Base-by-base conservation (phyloP, 2,888 invertebrate genomes). In the Choreutis nemorana region DNA sequence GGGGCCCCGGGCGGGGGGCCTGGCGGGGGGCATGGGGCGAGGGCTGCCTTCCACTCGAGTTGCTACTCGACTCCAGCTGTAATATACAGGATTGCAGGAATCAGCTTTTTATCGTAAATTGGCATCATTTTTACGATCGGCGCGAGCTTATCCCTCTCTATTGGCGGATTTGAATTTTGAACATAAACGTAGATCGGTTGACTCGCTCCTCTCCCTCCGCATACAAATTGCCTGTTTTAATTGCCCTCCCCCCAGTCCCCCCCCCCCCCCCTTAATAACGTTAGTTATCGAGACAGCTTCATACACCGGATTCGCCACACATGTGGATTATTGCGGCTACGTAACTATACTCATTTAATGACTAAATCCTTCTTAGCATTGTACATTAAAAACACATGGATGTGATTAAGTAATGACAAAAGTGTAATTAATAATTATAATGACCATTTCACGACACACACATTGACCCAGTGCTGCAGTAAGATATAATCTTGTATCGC, bases 71-170 rank as follows among this genome's bases (percentile, higher is more conserved):
- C 8, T 8, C 8, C 8, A 34, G 40, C 37, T 35, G 40, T 46
- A 46, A 45, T 42, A 40, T 8, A 18, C 18, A 33, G 39, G 42
- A 44, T 45, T 41, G 44, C 44, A 43, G 42, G 44, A 47, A 45
- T 50, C 53, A 45, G 45, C 43, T 46, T 55, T 54, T 55, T 53
- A 57, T 56, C 55, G 56, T 48, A 51, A 57, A 55, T 54, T 55
- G 50, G 48, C 50, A 55, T 53, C 56, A 52, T 48, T 48, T 54
- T 55, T 55, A 55, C 48, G 54, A 55, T 45, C 45, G 36, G 24
- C 38, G 35, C 39, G 39, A 36, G 40, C 36, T 42, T 37, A 37
- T 39, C 40, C 41, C 34, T 29, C 15, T 32, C 35, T 37, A 42
- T 42, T 34, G 44, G 37, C 35, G 38, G 39, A 44, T 48, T 47